Evolutionary conservation across 1,140 invertebrate species (phyloP), one percentile per base, ranked within the genome.

Genomic region (Saccostrea echinata): DNA sequence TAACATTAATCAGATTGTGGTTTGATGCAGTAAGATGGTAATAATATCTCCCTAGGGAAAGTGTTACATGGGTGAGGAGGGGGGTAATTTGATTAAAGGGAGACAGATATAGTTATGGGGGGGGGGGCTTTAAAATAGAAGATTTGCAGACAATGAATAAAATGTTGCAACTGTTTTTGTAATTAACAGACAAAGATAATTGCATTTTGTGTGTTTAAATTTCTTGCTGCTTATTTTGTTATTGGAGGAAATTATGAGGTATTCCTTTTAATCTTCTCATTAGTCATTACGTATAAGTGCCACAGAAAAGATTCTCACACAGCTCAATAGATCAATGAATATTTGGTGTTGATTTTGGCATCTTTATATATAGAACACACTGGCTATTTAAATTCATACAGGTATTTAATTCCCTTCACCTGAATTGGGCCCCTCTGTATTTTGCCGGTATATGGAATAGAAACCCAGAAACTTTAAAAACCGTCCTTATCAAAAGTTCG

Each of bases 401-500:
- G 43, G 16, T 33, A 76, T 76, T 76, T 76, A 76, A 76, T 76
- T 76, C 68, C 24, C 13, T 43, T 76, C 68, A 76, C 68, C 68
- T 76, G 13, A 16, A 33, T 33, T 30, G 68, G 68, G 68, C 68
- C 68, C 27, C 68, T 30, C 68, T 30, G 27, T 21, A 57, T 57
- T 57, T n/a, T 61, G n/a, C 55, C 55, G 55, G 55, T 76, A 76
- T 76, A 33, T 33, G 27, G 68, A 76, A 76, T 76, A 76, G 68
- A 76, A 76, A 76, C 68, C 68, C 11, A 33, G 13, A 27, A 76
- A 76, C 68, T 76, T 76, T 76, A 76, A 76, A 76, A 76, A 76
- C 68, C 68, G 68, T 76, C 68, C 68, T 76, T 76, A 76, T 76
- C 68, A 76, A 33, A 76, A 76, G 68, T 76, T 76, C 13, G 27